These are phyloP conservation scores for Melieria omissa DNA, from an alignment of 2,888 invertebrate genomes.

Conservation along the genomic window DNA sequence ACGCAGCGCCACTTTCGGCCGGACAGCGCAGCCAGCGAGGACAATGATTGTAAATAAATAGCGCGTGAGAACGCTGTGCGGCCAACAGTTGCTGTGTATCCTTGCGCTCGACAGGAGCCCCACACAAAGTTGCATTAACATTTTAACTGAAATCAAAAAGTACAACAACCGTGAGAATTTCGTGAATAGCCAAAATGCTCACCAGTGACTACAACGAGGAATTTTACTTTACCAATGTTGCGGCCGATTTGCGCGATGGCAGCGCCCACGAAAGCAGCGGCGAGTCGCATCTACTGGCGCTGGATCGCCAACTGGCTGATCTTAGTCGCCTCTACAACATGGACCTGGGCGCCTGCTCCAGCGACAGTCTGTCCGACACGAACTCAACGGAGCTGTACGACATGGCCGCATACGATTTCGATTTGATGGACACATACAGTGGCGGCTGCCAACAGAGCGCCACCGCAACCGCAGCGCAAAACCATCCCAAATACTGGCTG, in stretches of 20 bases:
- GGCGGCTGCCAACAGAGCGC: too few relatives aligned
- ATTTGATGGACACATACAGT: too few relatives aligned
- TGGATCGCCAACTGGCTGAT: conserved; percentile 18
- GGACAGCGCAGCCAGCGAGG: background rate
- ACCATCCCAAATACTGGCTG: too few relatives aligned
- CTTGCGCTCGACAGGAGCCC: conserved; percentile 15
- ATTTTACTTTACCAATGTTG: conserved; percentile 28
- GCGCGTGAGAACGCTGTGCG: conserved; percentile 27
- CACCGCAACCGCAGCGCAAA: too few relatives aligned
- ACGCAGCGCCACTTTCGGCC: background rate
- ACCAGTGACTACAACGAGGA: conserved; percentile 43
- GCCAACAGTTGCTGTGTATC: conserved; percentile 36
- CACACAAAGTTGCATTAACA: conserved; percentile 5
- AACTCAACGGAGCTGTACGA: background rate
- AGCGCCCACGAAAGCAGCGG: background rate
- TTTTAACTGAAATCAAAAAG: background rate
- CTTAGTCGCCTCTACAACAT: conserved; percentile 30
- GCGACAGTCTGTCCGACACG: background rate
- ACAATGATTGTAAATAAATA: conserved; percentile 41
- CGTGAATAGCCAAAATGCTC: conserved; percentile 35
- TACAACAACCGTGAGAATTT: background rate
- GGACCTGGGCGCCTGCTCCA: conserved; percentile 39
- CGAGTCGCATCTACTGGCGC: conserved; percentile 9
- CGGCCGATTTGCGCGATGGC: background rate
- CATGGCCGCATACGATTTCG: too few relatives aligned